A percentile compares a stretch with the other conserved stretches of the same genome.
Evolutionary conservation across 1,140 invertebrate genomes (phyloP).

Genomic region (Saccostrea echinata): DNA sequence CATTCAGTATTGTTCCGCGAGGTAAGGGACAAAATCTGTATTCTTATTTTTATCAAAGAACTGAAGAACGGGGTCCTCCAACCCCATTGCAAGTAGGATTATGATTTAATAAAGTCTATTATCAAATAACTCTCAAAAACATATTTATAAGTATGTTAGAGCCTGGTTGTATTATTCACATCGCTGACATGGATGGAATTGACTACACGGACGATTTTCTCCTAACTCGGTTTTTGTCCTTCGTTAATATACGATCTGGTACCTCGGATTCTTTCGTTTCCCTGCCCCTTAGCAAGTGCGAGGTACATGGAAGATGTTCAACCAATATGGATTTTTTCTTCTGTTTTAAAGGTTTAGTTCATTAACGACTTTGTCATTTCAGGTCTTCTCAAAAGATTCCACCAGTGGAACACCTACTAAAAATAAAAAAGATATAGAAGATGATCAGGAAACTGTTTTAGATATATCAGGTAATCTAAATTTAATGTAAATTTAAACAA

Average conservation of each 20-base stretch:
- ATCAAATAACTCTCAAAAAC: background rate
- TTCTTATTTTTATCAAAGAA: slow-evolving; percentile 23
- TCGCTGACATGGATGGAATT: background rate
- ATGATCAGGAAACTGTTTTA: slow-evolving; percentile 68
- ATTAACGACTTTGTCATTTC: background rate
- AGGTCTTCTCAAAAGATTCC: background rate
- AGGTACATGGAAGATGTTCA: background rate
- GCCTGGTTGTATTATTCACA: background rate
- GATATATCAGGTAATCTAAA: slow-evolving; percentile 61
- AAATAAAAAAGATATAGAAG: slow-evolving; percentile 53
- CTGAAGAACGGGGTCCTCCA: background rate
- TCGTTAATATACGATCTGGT: background rate
- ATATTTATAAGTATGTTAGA: background rate
- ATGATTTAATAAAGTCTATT: slow-evolving; percentile 18
- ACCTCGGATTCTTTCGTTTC: background rate
- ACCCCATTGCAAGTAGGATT: background rate
- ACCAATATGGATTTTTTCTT: background rate
- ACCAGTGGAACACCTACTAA: background rate
- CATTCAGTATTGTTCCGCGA: background rate
- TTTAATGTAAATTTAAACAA: background rate
- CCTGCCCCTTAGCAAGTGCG: slow-evolving; percentile 21
- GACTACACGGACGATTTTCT: slow-evolving; percentile 15
- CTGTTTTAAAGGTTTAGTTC: background rate
- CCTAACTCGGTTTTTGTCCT: slow-evolving; percentile 13
- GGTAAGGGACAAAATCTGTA: background rate